Base-by-base conservation (phyloP, 2,888 invertebrate species). In the Scaptomyza parva region DNA sequence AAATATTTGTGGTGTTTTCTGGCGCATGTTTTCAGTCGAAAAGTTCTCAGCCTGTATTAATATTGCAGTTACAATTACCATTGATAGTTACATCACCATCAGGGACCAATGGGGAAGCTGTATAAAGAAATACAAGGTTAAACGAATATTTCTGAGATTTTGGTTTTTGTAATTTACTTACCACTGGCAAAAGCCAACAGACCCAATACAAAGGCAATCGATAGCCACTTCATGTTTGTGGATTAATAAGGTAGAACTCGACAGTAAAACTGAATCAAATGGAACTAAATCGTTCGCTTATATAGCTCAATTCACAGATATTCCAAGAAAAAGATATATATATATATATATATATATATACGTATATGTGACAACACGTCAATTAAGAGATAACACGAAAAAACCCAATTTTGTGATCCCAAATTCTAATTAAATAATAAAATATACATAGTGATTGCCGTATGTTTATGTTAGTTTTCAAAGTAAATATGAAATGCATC, bases 41-140 rank as follows among this genome's bases (percentile, higher is more conserved):
- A 11, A 17, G 14, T 3, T 5, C 2, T 37, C 30, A 78, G 0
- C 71, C 50, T 20, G 76, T 83, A 20, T 43, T 62, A 3, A 83
- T 69, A 44, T 78, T 83, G 48, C 78, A 79, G 2, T 26, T 20
- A 26, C 78, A 79, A 20, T 79, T 66, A 11, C 84, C 84, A 12
- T 84, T 80, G 9, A 79, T 84, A 14, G 80, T 33, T 17, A 80
- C 73, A 47, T 84, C 58, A 7, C 58, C 73, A n/a, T n/a, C n/a
- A 5, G 63, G 54, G 18, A n/a, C n/a, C n/a, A 52, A 28, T 1
- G 51, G 51, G 8, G 26, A 1, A 11, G 48, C 48, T 48, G n/a
- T 20, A 6, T n/a, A 1, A 48, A 14, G n/a, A 7, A 33, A 45
- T 18, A 5, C 4, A n/a, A 9, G 2, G 4, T 30, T 30, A 5